Evolutionary conservation across 1,140 invertebrate species (phyloP).

Genomic region (Carcinoscorpius rotundicauda): DNA sequence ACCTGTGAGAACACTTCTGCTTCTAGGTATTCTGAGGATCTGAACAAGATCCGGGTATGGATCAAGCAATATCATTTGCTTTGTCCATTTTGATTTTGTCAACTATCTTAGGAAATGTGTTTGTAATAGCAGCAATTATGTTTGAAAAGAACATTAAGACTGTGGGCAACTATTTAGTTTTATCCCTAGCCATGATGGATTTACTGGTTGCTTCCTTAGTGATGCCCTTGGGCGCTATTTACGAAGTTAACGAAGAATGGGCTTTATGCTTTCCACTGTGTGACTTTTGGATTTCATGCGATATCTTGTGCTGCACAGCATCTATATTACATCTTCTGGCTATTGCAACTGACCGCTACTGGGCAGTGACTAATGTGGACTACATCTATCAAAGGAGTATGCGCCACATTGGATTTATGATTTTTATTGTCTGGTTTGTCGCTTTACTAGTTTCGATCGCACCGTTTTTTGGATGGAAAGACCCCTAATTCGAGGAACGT

Average conservation of each 20-base stretch:
- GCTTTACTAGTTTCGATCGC: constrained; percentile 75
- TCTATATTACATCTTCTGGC: constrained; percentile 86
- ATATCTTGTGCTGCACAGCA: constrained; percentile 77
- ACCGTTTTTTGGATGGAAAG: constrained; percentile 55
- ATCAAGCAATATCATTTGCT: constrained; percentile 8
- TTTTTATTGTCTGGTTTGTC: constrained; percentile 72
- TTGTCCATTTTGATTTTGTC: constrained; percentile 18
- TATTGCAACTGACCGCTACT: constrained; percentile 89
- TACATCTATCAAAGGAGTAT: constrained; percentile 73
- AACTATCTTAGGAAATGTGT: constrained; percentile 58
- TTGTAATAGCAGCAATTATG: constrained; percentile 84
- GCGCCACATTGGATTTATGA: constrained; percentile 72
- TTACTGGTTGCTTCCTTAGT: constrained; percentile 73
- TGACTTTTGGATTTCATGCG: constrained; percentile 88
- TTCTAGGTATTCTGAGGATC: too few relatives aligned
- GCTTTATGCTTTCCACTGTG: constrained; percentile 69
- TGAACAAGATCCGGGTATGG: too few relatives aligned
- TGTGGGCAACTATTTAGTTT: constrained; percentile 70
- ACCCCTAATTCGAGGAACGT: constrained; percentile 30
- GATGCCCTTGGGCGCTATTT: constrained; percentile 73
- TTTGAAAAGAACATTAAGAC: constrained; percentile 73
- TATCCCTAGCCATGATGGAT: constrained; percentile 73
- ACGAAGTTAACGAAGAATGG: constrained; percentile 59
- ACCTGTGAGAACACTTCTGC: too few relatives aligned
- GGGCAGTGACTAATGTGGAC: constrained; percentile 89